A percentile compares a stretch with the other conserved stretches of the same genome.
phyloP scores from a whole-genome alignment of 2,888 invertebrate species.

The Anthoptus insignis region DNA sequence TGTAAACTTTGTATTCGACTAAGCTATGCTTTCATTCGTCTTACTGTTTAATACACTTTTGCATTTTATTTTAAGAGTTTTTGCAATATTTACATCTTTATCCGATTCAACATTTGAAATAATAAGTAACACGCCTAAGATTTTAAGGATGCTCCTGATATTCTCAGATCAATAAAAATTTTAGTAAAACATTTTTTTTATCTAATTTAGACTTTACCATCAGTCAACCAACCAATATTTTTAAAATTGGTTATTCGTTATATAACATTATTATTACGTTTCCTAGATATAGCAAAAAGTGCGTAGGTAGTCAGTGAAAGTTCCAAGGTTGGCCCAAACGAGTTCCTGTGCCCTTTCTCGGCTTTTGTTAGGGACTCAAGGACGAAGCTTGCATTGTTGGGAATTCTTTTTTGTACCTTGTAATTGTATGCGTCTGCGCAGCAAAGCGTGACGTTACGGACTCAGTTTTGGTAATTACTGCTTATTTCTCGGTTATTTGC shows the following conservation, averaged over 20 bases:
- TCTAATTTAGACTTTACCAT: too few species aligned
- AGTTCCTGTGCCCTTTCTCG: constrained; percentile 85
- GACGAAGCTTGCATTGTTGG: constrained; percentile 81
- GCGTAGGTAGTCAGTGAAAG: constrained; percentile 84
- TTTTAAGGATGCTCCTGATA: too few species aligned
- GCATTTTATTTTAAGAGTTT: too few species aligned
- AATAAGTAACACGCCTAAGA: too few species aligned
- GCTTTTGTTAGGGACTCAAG: constrained; percentile 84
- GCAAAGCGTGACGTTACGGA: constrained; percentile 71
- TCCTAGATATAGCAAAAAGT: constrained; percentile 60
- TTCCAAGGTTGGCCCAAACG: constrained; percentile 81
- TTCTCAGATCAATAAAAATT: too few species aligned
- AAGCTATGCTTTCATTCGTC: too few species aligned
- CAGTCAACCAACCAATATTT: not conserved
- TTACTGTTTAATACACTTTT: too few species aligned
- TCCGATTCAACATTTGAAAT: too few species aligned
- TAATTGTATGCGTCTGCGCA: constrained; percentile 84
- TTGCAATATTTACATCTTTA: too few species aligned
- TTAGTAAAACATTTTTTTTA: too few species aligned
- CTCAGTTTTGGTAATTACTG: constrained; percentile 67
- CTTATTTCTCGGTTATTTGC: too few species aligned
- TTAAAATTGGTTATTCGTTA: not conserved
- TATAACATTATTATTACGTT: not conserved
- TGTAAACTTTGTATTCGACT: too few species aligned
- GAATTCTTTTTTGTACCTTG: constrained; percentile 75